Evolutionary conservation across 2,113 vertebrate species (phyloP), one percentile per base, ranked within the genome.

Genomic region (Sinocyclocheilus anophthalmus): DNA sequence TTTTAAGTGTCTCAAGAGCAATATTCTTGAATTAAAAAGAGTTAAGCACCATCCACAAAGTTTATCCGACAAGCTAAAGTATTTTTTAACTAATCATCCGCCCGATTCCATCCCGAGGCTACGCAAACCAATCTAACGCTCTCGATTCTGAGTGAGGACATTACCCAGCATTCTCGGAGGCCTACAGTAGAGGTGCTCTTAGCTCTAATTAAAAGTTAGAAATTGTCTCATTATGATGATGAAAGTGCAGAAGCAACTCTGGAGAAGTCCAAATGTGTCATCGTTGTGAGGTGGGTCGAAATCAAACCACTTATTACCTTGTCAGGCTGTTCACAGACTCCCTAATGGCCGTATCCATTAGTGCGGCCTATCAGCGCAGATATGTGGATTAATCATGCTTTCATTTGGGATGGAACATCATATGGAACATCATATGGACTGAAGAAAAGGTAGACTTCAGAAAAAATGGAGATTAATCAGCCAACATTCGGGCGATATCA

Each of bases 121-220:
- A 86, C 30, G 30, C 76, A 33, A 76, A 72, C 84, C 69, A 84
- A 85, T 80, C 82, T 88, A 85, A 24, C 70, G 61, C 76, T 59
- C 82, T 80, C 12, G 61, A 87, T 75, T 70, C 69, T 26, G 42
- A 76, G 73, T n/a, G 79, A 86, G 81, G 55, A 79, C 80, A 61
- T 84, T 76, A 65, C 61, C 63, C 75, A 59, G 55, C 61, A 77
- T 85, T 87, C 53, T 86, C 67, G 59, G 84, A 85, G 87, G 84
- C 84, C 73, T 83, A 84, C 76, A 84, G 67, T 84, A 73, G 65
- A 86, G 80, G 72, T 30, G 50, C 77, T 88, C 78, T 83, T 42
- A 81, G 81, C 89, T 90, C 83, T 87, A 88, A 91, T 90, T 90
- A 88, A 88, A 90, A 90, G 90, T 88, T 89, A 80, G 76, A 87